These are phyloP conservation scores for Holocentrus rufus DNA, from an alignment of 2,797 vertebrate genomes.

Conservation along the genomic window DNA sequence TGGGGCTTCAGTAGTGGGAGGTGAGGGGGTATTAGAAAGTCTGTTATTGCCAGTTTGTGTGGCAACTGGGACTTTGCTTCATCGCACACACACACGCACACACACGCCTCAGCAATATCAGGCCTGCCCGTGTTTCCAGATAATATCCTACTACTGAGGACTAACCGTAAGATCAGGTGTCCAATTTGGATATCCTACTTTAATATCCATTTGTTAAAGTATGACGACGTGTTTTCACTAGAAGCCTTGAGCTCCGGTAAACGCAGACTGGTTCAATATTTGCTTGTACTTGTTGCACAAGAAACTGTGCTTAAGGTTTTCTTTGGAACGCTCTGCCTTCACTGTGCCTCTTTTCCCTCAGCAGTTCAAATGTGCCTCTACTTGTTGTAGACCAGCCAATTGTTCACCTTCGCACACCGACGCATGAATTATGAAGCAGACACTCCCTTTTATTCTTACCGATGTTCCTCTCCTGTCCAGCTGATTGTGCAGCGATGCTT, in stretches of 20 bases:
- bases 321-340: neutral
- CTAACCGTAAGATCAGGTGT: neutral
- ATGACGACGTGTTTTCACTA: neutral
- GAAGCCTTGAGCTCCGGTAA: constrained; percentile 24
- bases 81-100: neutral
- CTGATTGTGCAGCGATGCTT: constrained; percentile 4
- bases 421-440: constrained; percentile 43
- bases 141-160: neutral
- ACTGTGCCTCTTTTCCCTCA: neutral
- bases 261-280: constrained; percentile 15
- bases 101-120: constrained; percentile 4
- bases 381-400: constrained; percentile 53
- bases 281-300: constrained; percentile 1
- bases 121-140: neutral
- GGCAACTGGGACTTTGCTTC: neutral
- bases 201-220: neutral
- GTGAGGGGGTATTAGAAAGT: neutral
- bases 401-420: constrained; percentile 45
- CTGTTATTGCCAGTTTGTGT: neutral
- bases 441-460: constrained; percentile 26
- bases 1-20: neutral
- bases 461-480: constrained; percentile 48
- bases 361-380: constrained; percentile 28
- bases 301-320: neutral
- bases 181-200: neutral